These are phyloP conservation scores for Marmota monax DNA, from an alignment of 2,113 vertebrate species.

Conservation along the genomic window DNA sequence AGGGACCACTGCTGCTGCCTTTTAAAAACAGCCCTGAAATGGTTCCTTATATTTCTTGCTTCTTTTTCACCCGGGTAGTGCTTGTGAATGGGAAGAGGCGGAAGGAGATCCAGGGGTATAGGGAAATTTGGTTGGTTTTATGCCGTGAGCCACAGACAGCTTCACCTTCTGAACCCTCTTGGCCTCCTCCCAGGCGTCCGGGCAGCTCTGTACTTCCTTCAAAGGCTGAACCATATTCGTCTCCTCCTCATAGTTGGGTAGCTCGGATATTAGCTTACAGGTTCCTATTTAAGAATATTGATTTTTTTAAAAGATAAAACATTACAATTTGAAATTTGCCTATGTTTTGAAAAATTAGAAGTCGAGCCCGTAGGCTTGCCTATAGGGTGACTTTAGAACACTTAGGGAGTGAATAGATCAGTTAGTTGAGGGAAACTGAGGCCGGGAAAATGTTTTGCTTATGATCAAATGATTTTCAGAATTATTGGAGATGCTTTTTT, in stretches of 20 bases:
- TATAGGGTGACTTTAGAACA: constrained; percentile 22
- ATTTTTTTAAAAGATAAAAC: background rate
- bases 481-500: background rate
- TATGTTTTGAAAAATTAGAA: constrained; percentile 37
- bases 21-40: background rate
- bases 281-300: background rate
- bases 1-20: background rate
- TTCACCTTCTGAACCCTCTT: constrained; percentile 21
- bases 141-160: background rate
- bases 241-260: background rate
- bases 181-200: background rate
- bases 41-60: background rate
- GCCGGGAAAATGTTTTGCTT: constrained; percentile 37
- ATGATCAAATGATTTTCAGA: background rate
- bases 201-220: background rate
- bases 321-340: constrained; percentile 25
- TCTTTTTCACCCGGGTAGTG: background rate
- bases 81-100: background rate
- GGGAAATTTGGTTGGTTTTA: background rate
- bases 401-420: background rate
- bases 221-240: background rate
- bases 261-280: constrained; percentile 28
- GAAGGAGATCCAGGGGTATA: background rate
- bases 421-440: constrained; percentile 5
- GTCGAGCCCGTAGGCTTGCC: background rate